Evolutionary conservation across 2,797 vertebrate genomes (phyloP).

Genomic region (Eremophila alpestris): DNA sequence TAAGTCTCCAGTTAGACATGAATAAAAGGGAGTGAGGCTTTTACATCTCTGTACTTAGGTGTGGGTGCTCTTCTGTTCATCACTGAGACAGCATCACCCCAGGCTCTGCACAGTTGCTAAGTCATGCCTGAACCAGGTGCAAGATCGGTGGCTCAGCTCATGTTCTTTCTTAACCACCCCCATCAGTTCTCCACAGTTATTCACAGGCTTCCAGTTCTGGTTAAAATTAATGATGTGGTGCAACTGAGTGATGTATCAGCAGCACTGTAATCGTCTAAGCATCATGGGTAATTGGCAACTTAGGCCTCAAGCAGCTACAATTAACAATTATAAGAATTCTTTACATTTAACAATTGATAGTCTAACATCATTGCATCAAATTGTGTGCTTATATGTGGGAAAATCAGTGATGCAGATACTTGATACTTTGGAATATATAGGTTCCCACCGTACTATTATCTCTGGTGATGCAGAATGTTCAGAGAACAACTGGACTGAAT

Average conservation of each 20-base stretch:
- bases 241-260: neutral
- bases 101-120: neutral
- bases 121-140: neutral
- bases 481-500: neutral
- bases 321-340: neutral
- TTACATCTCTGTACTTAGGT: neutral
- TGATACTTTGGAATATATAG: neutral
- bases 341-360: neutral
- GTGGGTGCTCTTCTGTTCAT: neutral
- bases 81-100: neutral
- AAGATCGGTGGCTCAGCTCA: neutral
- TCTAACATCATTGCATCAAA: neutral
- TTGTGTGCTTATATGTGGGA: neutral
- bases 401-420: neutral
- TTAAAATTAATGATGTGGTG: neutral
- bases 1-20: constrained; percentile 69
- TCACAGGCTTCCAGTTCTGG: neutral
- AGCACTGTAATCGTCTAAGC: neutral
- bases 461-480: neutral
- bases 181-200: neutral
- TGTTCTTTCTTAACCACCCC: neutral
- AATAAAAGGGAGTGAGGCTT: neutral
- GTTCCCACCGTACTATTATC: neutral
- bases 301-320: neutral
- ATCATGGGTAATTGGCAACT: neutral